phyloP scores from a whole-genome alignment of 2,797 vertebrate species.

The Myotis vivesi region DNA sequence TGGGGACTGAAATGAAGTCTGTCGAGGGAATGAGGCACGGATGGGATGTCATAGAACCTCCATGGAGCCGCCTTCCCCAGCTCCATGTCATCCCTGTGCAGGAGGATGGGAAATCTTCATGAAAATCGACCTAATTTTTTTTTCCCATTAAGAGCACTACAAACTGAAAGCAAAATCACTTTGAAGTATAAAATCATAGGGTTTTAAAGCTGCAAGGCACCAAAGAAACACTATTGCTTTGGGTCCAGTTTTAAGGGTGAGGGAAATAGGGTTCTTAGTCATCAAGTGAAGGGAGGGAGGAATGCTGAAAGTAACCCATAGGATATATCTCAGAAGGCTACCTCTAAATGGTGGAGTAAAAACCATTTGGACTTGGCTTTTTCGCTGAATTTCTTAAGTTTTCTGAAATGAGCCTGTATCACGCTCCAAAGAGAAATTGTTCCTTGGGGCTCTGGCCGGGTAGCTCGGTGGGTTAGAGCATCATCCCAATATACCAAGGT shows the following conservation, averaged over 20 bases:
- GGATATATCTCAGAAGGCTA: not conserved
- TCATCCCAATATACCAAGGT: too few relatives aligned
- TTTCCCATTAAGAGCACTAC: slow-evolving; percentile 30
- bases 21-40: not conserved
- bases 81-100: not conserved
- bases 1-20: not conserved
- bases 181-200: not conserved
- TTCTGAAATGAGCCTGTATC: not conserved
- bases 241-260: not conserved
- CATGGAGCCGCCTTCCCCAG: fast-evolving
- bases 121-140: not conserved
- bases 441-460: not conserved
- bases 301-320: not conserved
- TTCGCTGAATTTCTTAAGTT: not conserved
- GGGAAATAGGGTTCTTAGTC: not conserved
- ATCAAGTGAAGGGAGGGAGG: not conserved
- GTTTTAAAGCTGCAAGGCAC: slow-evolving; percentile 24
- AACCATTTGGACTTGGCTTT: not conserved
- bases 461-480: not conserved
- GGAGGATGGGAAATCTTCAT: not conserved
- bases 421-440: not conserved
- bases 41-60: not conserved
- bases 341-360: not conserved
- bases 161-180: slow-evolving; percentile 38
- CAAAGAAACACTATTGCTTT: not conserved